A percentile compares a stretch with the other conserved stretches of the same genome.
Conservation (phyloP, 2,888 invertebrate species). For the Clunio marinus region DNA sequence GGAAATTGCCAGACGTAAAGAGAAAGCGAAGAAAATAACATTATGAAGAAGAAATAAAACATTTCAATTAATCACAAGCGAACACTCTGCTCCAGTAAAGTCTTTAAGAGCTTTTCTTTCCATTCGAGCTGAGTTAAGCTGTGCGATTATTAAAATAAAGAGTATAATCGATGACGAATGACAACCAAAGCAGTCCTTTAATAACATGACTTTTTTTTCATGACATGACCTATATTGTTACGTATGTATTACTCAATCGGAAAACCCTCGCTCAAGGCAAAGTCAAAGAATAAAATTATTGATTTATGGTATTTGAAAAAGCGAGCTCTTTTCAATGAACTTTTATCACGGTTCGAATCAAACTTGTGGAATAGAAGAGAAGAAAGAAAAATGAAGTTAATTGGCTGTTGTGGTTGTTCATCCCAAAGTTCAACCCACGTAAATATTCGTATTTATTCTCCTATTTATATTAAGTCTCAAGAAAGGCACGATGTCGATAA, state of each 20-base stretch:
- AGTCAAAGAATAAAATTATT: conserved; percentile 4
- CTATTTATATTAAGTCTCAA: no score
- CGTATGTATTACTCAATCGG: neutral
- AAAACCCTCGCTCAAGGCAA: neutral
- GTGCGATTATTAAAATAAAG: no score
- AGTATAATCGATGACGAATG: neutral
- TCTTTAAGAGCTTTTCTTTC: no score
- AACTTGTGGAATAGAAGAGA: neutral
- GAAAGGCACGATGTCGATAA: neutral
- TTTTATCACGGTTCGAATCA: neutral
- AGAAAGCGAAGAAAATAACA: no score
- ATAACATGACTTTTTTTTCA: neutral
- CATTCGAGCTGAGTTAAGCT: neutral
- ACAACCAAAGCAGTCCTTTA: neutral
- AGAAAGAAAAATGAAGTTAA: no score
- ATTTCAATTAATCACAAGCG: no score
- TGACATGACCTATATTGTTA: conserved; percentile 14
- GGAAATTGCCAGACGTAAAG: neutral
- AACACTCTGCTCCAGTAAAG: no score
- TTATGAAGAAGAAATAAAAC: no score
- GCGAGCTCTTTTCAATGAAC: neutral
- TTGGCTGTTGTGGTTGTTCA: no score
- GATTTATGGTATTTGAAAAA: neutral
- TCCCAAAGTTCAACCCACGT: no score
- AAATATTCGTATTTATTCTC: no score